Conservation (phyloP, 2,797 vertebrate species). For the Takifugu rubripes region DNA sequence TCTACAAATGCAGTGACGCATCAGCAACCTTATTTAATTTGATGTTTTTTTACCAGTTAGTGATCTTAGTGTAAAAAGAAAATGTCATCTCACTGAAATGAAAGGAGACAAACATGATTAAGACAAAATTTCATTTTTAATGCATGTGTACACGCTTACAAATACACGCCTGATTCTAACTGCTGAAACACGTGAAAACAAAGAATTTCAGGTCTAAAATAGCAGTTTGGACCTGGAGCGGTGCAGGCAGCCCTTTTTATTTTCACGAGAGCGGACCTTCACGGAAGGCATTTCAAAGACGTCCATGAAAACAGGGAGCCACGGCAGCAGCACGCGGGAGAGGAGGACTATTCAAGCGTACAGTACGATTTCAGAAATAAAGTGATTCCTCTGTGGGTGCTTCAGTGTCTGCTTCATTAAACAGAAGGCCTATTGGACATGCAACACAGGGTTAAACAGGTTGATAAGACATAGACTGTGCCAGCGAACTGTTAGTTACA, state of each 20-base stretch:
- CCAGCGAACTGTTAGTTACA: constrained; percentile 30
- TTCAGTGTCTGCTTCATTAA: constrained; percentile 21
- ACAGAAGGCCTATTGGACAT: constrained; percentile 28
- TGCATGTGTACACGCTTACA: constrained; percentile 55
- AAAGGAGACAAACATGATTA: constrained; percentile 4
- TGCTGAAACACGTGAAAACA: constrained; percentile 34
- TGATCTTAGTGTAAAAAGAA: not conserved
- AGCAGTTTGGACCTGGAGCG: constrained; percentile 2
- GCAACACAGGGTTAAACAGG: constrained; percentile 29
- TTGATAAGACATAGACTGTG: constrained; percentile 68
- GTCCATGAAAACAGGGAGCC: constrained; percentile 33
- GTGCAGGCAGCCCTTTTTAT: constrained; percentile 27
- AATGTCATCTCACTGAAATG: not conserved
- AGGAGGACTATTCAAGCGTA: constrained; percentile 23
- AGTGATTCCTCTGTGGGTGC: constrained; percentile 18
- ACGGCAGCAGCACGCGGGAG: constrained; percentile 2
- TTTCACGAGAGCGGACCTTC: constrained; percentile 71
- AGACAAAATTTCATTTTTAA: constrained; percentile 52
- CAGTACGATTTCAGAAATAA: constrained; percentile 32
- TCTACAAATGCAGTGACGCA: constrained; percentile 71
- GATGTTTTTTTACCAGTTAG: constrained; percentile 83
- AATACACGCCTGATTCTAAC: constrained; percentile 57
- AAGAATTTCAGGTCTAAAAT: constrained; percentile 25
- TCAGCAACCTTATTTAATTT: constrained; percentile 87
- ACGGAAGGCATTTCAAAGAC: constrained; percentile 74